Base-by-base conservation (phyloP, 2,888 invertebrate species). In the Silvanus unidentatus region DNA sequence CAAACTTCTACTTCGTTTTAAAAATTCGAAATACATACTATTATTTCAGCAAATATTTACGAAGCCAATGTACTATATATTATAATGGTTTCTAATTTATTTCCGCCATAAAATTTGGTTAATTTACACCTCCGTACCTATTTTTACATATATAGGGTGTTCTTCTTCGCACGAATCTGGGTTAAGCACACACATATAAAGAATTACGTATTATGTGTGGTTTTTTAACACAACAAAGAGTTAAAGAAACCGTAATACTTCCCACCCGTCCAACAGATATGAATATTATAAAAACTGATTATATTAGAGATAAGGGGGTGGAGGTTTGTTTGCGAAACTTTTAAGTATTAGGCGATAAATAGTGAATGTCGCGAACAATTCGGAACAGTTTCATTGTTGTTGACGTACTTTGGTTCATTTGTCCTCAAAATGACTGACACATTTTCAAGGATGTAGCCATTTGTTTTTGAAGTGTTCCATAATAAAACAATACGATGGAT, bases 321-420 rank as follows among this genome's bases (percentile, higher is more conserved):
- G 49, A 48, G 47, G n/a, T 45, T 46, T 45, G 51, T 48, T 50
- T 12, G 8, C 8, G 8, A 52, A 53, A 56, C 52, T 55, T 60
- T 52, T 42, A 48, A 56, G 54, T 49, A 53, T 8, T n/a, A 45
- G 47, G 54, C 55, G 54, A 60, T 57, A 58, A 60, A 60, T 58
- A 58, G 57, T 51, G 49, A 49, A 54, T 58, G 57, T 54, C 53
- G 53, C 51, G 44, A 48, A 48, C 54, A 53, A 42, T 45, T 44
- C 29, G 42, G 43, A 11, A 32, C 32, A 3, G 32, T 32, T 22
- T 32, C 32, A 32, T 42, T 42, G 43, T 40, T 55, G 57, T 54
- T 54, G 53, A 5, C 8, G 8, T 48, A 44, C 49, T 43, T 22
- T 48, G 51, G 52, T 53, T 58, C 55, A 57, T 56, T 57, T 56